Evolutionary conservation across 2,113 vertebrate species (phyloP).

Genomic region (Gambusia affinis): DNA sequence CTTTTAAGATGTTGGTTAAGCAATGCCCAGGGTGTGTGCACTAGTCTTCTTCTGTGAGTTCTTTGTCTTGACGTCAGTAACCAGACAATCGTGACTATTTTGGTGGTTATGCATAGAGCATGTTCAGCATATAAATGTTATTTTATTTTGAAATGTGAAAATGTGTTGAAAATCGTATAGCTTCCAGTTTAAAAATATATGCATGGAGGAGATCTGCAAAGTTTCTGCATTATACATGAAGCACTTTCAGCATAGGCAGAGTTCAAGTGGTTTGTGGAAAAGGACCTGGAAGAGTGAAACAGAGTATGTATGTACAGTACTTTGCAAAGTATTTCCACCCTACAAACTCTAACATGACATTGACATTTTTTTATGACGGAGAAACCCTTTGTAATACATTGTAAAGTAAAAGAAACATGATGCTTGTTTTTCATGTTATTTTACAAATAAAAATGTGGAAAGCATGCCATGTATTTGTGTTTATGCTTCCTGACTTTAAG

Average conservation of each 20-base stretch:
- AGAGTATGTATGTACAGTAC: conserved; percentile 1
- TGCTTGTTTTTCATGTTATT: neutral
- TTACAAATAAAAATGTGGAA: neutral
- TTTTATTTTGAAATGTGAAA: no score
- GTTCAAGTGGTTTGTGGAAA: conserved; percentile 26
- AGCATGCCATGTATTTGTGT: neutral
- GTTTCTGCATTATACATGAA: neutral
- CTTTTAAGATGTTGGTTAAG: conserved; percentile 2
- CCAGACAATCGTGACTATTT: neutral
- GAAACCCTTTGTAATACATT: neutral
- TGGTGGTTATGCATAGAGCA: no score
- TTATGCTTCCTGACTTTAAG: neutral
- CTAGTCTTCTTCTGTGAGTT: neutral
- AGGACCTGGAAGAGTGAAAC: conserved; percentile 14
- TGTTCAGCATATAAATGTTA: no score
- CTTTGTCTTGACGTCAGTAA: neutral
- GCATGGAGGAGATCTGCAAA: neutral
- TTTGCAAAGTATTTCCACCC: neutral
- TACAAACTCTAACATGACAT: neutral
- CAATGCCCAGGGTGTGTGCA: neutral
- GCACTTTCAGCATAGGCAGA: neutral
- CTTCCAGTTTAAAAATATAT: neutral
- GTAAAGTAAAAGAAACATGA: neutral
- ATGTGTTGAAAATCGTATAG: neutral
- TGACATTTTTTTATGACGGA: neutral